Conservation (phyloP, 2,113 vertebrate genomes). For the Gila orcuttii region DNA sequence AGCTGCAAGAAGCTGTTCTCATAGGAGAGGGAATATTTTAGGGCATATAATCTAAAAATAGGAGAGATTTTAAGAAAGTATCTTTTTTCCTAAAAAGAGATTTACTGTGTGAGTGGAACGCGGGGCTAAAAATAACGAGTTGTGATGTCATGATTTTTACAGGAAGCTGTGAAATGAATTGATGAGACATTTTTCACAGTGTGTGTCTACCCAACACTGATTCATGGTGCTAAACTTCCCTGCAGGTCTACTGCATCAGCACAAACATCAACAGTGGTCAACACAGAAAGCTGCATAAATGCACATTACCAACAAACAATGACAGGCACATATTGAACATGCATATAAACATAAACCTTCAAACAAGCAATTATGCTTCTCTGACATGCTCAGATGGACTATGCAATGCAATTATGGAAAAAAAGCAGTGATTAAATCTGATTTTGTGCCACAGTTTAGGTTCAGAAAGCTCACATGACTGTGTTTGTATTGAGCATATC, state of each 20-base stretch:
- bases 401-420: background rate
- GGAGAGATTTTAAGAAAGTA: background rate
- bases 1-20: background rate
- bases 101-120: conserved; percentile 43
- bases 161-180: conserved; percentile 46
- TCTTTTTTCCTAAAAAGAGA: background rate
- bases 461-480: background rate
- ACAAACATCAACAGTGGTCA: conserved; percentile 39
- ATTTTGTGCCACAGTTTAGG: background rate
- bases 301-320: background rate
- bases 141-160: conserved; percentile 42
- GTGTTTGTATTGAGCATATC: background rate
- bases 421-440: background rate
- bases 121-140: conserved; percentile 46
- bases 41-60: conserved; percentile 20
- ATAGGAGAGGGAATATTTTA: background rate
- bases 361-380: background rate
- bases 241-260: conserved; percentile 41
- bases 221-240: conserved; percentile 47
- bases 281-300: conserved; percentile 11
- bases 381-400: background rate
- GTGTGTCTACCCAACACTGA: conserved; percentile 36
- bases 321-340: conserved; percentile 9
- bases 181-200: conserved; percentile 54
- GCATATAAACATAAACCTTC: background rate